Evolutionary conservation across 2,888 invertebrate genomes (phyloP).

Genomic region (Cosmia trapezina): DNA sequence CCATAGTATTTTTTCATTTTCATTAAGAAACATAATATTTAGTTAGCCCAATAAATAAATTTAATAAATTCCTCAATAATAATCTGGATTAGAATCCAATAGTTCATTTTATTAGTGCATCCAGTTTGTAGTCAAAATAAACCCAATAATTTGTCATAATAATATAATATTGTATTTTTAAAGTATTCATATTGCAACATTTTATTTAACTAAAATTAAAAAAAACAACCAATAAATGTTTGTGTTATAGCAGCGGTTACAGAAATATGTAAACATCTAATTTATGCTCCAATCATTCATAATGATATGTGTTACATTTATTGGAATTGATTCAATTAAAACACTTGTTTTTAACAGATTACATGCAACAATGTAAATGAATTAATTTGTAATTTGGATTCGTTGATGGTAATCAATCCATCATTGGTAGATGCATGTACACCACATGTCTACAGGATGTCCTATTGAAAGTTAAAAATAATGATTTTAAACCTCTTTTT

Average conservation of each 20-base stretch:
- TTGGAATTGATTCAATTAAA: slow-evolving; percentile 16
- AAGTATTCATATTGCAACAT: too few relatives aligned
- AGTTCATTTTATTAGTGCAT: too few relatives aligned
- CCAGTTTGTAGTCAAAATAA: too few relatives aligned
- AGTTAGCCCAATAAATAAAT: too few relatives aligned
- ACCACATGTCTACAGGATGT: neutral
- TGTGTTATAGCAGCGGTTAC: neutral
- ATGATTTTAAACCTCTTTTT: neutral
- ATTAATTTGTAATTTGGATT: neutral
- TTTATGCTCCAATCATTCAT: slow-evolving; percentile 19
- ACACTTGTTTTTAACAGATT: slow-evolving; percentile 11
- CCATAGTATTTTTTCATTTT: too few relatives aligned
- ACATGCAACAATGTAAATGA: neutral
- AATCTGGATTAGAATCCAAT: too few relatives aligned
- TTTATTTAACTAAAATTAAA: too few relatives aligned
- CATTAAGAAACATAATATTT: too few relatives aligned
- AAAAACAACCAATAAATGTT: too few relatives aligned
- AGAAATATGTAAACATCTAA: neutral
- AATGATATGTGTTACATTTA: slow-evolving; percentile 8
- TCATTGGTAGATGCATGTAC: neutral
- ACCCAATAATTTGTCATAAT: too few relatives aligned
- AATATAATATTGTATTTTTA: too few relatives aligned
- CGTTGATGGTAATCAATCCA: neutral
- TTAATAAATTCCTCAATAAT: too few relatives aligned
- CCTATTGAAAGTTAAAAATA: neutral